phyloP scores from a whole-genome alignment of 2,797 vertebrate genomes.

The Myripristis jacobus region DNA sequence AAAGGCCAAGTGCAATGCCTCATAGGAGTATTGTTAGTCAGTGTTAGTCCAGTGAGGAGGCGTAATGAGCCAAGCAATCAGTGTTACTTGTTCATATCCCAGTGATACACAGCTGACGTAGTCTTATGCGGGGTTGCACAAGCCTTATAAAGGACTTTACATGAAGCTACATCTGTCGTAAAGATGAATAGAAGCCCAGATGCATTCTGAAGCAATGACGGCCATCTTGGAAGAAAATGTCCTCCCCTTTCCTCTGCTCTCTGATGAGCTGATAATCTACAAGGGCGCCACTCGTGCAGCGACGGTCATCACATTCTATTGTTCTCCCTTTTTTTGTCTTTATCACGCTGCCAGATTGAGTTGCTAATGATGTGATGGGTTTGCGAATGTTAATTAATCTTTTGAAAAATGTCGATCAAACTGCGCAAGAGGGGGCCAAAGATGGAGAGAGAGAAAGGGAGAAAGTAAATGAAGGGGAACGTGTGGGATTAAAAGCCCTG shows the following conservation, averaged over 20 bases:
- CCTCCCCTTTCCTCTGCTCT: conserved; percentile 22
- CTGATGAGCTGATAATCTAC: conserved; percentile 46
- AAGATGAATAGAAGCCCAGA: conserved; percentile 17
- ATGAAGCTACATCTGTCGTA: conserved; percentile 36
- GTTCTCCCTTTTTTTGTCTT: conserved; percentile 13
- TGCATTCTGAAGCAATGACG: conserved; percentile 2
- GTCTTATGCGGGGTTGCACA: conserved; percentile 31
- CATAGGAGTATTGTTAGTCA: conserved; percentile 69
- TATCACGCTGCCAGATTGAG: conserved; percentile 23
- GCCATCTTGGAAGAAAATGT: conserved; percentile 49
- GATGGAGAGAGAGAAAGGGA: conserved; percentile 10
- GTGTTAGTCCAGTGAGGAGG: conserved; percentile 60
- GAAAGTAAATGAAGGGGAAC: conserved; percentile 35
- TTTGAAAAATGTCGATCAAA: conserved; percentile 47
- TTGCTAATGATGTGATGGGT: conserved; percentile 45
- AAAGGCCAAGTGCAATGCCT: conserved; percentile 69
- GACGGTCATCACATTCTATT: conserved; percentile 36
- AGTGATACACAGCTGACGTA: conserved; percentile 63
- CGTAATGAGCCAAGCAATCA: conserved; percentile 76
- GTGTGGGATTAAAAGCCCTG: conserved; percentile 50
- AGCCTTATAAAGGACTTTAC: conserved; percentile 34
- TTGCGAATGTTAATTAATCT: conserved; percentile 62
- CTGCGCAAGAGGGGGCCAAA: conserved; percentile 15
- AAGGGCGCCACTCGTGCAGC: neutral
- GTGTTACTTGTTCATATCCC: conserved; percentile 62